Base-by-base conservation (phyloP, 92 coral and sea anemone species). In the Parazoanthus atlanticus region DNA sequence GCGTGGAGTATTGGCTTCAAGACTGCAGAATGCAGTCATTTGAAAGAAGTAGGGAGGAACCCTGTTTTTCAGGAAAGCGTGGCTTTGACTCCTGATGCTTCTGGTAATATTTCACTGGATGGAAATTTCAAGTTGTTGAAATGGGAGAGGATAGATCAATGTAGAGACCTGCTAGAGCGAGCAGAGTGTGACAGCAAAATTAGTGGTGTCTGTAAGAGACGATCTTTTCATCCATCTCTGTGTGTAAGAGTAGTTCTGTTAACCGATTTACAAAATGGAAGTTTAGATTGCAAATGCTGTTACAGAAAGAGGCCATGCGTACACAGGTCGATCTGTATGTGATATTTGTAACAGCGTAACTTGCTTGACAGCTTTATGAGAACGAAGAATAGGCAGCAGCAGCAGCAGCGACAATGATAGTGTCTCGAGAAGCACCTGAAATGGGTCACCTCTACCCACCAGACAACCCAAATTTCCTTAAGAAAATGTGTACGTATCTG, bases 1-100 rank as follows among this genome's bases (percentile, higher is more conserved):
- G 92, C 94, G 5, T 91, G 96, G 96, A 89, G 89, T 56, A 91
- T 92, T 91, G 91, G 92, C 10, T 26, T 93, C 56, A 89, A 91
- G 54, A 82, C 88, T 5, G 93, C 87, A 28, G 86, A 76, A 52
- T 89, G 93, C 73, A 85, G 74, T 17, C 92, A 91, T 72, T 78
- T 91, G 19, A 54, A 89, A 49, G 81, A 86, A 30, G 92, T 89
- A 34, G 92, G 90, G 10, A 80, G 47, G 33, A 74, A 84, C 76
- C 73, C 89, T 47, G 80, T 25, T 4, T 91, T 85, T 49, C 81
- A 69, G 9, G 80, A 79, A 3, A 84, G 49, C n/a, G 90, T 80
- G 47, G 66, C 21, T 3, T 74, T 91, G 70, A 58, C 71, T 3
- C 33, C 54, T 34, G 76, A 80, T 7, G 76, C 69, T 33, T 90